These are phyloP conservation scores for Trissonchulus sp. DNA, from an alignment of 2,888 invertebrate genomes.

Conservation along the genomic window DNA sequence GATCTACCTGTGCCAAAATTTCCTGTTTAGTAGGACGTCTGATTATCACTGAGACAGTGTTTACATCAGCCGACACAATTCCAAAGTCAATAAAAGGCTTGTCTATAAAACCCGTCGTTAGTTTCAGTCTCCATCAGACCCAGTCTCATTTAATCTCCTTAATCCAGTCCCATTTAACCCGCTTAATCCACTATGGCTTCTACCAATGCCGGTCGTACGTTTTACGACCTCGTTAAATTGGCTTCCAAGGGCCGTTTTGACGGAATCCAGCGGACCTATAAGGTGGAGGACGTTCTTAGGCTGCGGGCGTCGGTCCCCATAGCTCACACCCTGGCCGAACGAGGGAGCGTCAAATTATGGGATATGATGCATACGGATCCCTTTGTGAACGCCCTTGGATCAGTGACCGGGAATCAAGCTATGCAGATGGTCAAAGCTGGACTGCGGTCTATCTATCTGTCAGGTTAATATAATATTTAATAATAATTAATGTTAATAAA, in stretches of 20 bases:
- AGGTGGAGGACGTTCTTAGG: constrained; percentile 44
- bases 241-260: constrained; percentile 51
- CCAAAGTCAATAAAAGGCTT: too few relatives aligned
- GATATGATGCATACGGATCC: constrained; percentile 49
- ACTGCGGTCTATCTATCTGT: constrained; percentile 53
- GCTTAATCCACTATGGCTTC: too few relatives aligned
- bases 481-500: too few relatives aligned
- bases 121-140: too few relatives aligned
- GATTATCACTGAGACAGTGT: too few relatives aligned
- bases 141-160: too few relatives aligned
- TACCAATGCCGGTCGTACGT: too few relatives aligned
- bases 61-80: too few relatives aligned
- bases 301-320: constrained; percentile 51
- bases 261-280: constrained; percentile 39
- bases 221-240: constrained; percentile 44
- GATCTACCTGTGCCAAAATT: too few relatives aligned
- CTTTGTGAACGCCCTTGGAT: constrained; percentile 52
- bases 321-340: constrained; percentile 52
- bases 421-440: constrained; percentile 54
- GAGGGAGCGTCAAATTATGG: constrained; percentile 53
- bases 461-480: constrained; percentile 42
- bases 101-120: too few relatives aligned
- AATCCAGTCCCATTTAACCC: too few relatives aligned
- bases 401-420: constrained; percentile 53
- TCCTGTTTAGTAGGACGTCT: too few relatives aligned